Evolutionary conservation across 1,140 invertebrate genomes (phyloP).

Genomic region (Sycophila sp.): DNA sequence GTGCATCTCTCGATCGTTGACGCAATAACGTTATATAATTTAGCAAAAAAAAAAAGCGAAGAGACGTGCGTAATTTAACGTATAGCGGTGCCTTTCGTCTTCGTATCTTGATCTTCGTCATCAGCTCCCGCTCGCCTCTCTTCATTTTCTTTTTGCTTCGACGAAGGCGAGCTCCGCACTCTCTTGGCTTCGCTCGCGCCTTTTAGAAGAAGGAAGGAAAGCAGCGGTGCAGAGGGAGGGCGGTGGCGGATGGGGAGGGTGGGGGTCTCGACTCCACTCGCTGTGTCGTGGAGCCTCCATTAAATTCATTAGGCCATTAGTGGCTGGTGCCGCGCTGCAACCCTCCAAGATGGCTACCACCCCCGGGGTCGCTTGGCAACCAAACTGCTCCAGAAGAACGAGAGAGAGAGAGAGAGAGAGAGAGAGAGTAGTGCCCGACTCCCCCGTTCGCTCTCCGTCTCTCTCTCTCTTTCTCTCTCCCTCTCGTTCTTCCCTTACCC

Average conservation of each 20-base stretch:
- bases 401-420: not conserved
- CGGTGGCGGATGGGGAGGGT: not conserved
- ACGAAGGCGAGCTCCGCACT: not conserved
- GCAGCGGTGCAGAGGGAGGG: not conserved
- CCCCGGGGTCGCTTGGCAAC: conserved; percentile 61
- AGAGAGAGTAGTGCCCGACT: not conserved
- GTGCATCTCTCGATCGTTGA: not conserved
- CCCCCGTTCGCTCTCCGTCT: conserved; percentile 13
- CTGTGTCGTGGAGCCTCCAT: conserved; percentile 63
- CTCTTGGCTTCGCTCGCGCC: not conserved
- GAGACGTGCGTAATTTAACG: no score
- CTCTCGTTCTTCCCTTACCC: conserved; percentile 4
- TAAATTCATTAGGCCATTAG: conserved; percentile 69
- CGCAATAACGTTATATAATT: no score
- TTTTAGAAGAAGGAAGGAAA: conserved; percentile 6
- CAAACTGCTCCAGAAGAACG: conserved; percentile 37
- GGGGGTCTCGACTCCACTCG: conserved; percentile 27
- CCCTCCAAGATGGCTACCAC: conserved; percentile 66
- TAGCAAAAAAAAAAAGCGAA: no score
- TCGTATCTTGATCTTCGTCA: conserved; percentile 2
- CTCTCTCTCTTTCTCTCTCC: not conserved
- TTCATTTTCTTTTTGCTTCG: conserved; percentile 12
- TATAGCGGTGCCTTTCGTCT: no score
- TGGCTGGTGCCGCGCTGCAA: conserved; percentile 57
- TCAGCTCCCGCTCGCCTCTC: conserved; percentile 13